These are phyloP conservation scores for Nephrotoma appendiculata DNA, from an alignment of 2,888 invertebrate genomes.

Conservation along the genomic window DNA sequence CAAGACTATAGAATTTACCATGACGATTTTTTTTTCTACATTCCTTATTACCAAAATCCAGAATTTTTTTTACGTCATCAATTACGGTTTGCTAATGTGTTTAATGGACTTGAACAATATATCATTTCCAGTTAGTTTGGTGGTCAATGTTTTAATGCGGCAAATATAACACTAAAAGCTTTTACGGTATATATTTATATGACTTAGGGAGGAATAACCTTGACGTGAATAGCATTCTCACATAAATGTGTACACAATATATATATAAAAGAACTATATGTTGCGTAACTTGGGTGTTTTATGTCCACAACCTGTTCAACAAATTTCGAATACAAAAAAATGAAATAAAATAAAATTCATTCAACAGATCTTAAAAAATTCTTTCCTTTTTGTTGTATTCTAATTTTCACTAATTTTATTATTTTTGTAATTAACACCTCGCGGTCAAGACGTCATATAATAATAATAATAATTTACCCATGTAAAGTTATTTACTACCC, in stretches of 20 bases:
- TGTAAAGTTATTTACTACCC: neutral
- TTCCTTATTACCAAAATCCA: too few relatives aligned
- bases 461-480: neutral
- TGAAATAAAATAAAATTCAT: neutral
- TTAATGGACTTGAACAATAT: too few relatives aligned
- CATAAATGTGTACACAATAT: neutral
- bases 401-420: neutral
- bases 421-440: neutral
- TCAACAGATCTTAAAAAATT: neutral
- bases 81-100: too few relatives aligned
- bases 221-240: neutral
- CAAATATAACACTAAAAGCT: too few relatives aligned
- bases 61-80: too few relatives aligned
- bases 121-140: too few relatives aligned
- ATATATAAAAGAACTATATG: neutral
- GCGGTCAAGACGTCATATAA: neutral
- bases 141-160: too few relatives aligned
- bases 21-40: too few relatives aligned
- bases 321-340: neutral
- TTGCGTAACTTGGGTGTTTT: neutral
- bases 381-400: neutral
- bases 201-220: neutral
- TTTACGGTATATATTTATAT: too few relatives aligned
- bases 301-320: neutral
- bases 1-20: too few relatives aligned